A percentile compares a stretch with the other conserved stretches of the same genome.
Evolutionary conservation across 2,888 invertebrate species (phyloP).

Genomic region (Frankliniella intonsa): DNA sequence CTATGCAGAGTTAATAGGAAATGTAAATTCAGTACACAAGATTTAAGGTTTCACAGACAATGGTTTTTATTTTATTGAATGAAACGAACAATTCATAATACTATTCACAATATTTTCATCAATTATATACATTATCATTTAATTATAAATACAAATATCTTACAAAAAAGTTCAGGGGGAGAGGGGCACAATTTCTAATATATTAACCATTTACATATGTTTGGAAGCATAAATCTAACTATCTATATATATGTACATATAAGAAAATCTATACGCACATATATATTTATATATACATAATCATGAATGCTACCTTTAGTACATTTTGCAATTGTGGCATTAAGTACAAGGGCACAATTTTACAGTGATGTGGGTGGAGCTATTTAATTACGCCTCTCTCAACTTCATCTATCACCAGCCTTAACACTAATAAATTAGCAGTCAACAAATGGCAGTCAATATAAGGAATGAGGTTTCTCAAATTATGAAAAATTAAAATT

Average conservation of each 20-base stretch:
- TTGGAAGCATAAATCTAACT: constrained; percentile 17
- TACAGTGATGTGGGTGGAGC: constrained; percentile 24
- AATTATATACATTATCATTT: constrained; percentile 12
- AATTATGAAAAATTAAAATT: neutral
- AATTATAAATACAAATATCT: constrained; percentile 17
- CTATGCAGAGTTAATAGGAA: neutral
- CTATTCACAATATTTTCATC: constrained; percentile 24
- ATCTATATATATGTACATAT: constrained; percentile 22
- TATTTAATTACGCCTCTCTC: constrained; percentile 5
- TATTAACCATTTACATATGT: constrained; percentile 21
- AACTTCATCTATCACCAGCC: constrained; percentile 19
- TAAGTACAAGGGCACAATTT: constrained; percentile 22
- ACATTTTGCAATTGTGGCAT: constrained; percentile 10
- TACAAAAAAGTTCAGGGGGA: constrained; percentile 15
- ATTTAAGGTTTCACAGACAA: constrained; percentile 1
- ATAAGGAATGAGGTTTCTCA: constrained; percentile 1
- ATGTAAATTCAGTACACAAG: neutral
- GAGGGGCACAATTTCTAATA: constrained; percentile 11
- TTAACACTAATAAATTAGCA: constrained; percentile 12
- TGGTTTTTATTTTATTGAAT: constrained; percentile 18
- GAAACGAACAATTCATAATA: constrained; percentile 25
- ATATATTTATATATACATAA: neutral
- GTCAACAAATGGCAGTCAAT: constrained; percentile 20
- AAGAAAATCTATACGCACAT: neutral
- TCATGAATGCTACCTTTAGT: constrained; percentile 14